Percentiles rank a stretch among this genome's conserved stretches.
phyloP scores from a whole-genome alignment of 2,888 invertebrate genomes.

The Drosophila percnosoma region DNA sequence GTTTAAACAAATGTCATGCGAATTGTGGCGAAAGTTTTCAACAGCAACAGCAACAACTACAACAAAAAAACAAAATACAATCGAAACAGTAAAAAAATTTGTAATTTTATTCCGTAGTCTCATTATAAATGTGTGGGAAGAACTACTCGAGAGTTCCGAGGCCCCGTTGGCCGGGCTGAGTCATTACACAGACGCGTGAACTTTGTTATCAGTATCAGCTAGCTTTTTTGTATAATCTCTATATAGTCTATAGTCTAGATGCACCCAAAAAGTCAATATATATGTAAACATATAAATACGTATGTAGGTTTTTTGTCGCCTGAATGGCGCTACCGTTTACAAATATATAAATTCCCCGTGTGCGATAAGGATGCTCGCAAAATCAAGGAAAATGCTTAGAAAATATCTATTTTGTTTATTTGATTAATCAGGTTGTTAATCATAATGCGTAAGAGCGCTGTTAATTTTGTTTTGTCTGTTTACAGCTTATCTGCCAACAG shows the following conservation, averaged over 20 bases:
- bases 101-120: conserved; percentile 50
- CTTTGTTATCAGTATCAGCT: conserved; percentile 42
- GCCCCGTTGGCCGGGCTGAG: conserved; percentile 42
- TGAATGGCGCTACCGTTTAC: conserved; percentile 29
- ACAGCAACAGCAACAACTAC: conserved; percentile 13
- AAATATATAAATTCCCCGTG: conserved; percentile 42
- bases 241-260: conserved; percentile 27
- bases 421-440: conserved; percentile 30
- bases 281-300: not conserved
- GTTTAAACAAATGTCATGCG: conserved; percentile 70
- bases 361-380: conserved; percentile 40
- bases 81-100: conserved; percentile 47
- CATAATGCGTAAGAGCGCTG: conserved; percentile 12
- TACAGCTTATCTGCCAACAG: conserved; percentile 9
- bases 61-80: conserved; percentile 20
- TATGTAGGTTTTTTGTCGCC: conserved; percentile 25
- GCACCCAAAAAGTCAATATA: conserved; percentile 23
- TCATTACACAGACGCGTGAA: conserved; percentile 64
- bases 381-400: conserved; percentile 3
- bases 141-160: conserved; percentile 1
- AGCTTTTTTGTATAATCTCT: conserved; percentile 19
- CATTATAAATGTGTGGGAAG: conserved; percentile 46
- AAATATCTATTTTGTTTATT: conserved; percentile 16
- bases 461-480: not conserved
- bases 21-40: conserved; percentile 59